Conservation (phyloP, 2,113 vertebrate species). For the Gobio gobio region DNA sequence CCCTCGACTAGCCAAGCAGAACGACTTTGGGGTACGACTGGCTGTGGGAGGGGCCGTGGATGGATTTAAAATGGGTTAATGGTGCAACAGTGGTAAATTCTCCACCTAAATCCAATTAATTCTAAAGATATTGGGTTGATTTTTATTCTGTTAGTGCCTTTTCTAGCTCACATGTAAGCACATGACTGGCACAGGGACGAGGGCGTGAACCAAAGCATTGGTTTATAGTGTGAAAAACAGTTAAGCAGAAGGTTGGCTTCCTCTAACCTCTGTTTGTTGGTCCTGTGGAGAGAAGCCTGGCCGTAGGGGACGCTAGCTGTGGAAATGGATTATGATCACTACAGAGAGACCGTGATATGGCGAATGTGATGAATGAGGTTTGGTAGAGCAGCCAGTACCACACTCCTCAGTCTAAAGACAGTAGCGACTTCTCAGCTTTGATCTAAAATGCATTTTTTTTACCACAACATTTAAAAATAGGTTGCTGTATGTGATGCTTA, state of each 20-base stretch:
- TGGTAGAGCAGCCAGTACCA: constrained; percentile 26
- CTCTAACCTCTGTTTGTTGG: constrained; percentile 64
- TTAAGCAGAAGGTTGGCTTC: constrained; percentile 36
- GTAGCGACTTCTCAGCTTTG: constrained; percentile 26
- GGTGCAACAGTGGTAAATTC: background rate
- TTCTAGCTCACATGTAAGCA: constrained; percentile 6
- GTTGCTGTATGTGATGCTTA: constrained; percentile 36
- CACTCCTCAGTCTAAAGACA: constrained; percentile 11
- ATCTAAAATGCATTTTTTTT: background rate
- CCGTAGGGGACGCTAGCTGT: constrained; percentile 70
- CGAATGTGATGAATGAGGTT: constrained; percentile 27
- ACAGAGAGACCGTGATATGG: constrained; percentile 54
- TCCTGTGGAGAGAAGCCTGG: constrained; percentile 64
- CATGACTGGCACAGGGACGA: constrained; percentile 3
- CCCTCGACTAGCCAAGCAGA: constrained; percentile 53
- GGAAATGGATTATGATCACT: constrained; percentile 75
- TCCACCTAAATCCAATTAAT: constrained; percentile 26
- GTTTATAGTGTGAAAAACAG: constrained; percentile 46
- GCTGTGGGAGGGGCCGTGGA: constrained; percentile 26
- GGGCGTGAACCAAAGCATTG: constrained; percentile 2
- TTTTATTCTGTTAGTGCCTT: constrained; percentile 15
- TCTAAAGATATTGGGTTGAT: constrained; percentile 24
- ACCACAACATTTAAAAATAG: constrained; percentile 25
- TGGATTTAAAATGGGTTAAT: constrained; percentile 51
- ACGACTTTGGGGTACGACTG: constrained; percentile 31